Evolutionary conservation across 2,797 vertebrate species (phyloP).

Genomic region (Acridotheres tristis): DNA sequence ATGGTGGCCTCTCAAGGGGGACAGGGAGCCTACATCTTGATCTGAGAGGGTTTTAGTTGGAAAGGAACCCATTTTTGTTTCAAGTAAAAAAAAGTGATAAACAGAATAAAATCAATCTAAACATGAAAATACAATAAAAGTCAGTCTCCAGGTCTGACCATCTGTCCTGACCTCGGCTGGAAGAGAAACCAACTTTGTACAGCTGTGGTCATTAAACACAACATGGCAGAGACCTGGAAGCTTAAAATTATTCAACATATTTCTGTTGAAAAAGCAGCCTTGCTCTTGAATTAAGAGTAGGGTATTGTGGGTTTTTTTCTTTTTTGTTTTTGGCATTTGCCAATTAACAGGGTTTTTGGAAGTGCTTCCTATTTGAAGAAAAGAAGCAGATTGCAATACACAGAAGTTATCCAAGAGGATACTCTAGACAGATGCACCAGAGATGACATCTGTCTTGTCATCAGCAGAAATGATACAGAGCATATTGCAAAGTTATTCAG

Average conservation of each 20-base stretch:
- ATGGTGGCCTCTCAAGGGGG: not conserved
- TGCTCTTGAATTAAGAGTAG: not conserved
- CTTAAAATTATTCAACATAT: constrained; percentile 14
- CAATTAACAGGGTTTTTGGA: not conserved
- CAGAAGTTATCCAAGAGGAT: constrained; percentile 50
- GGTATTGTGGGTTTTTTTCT: not conserved
- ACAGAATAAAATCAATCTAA: constrained; percentile 67
- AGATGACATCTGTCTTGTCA: constrained; percentile 46
- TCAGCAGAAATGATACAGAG: constrained; percentile 68
- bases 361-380: not conserved
- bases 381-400: not conserved
- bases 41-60: not conserved
- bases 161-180: constrained; percentile 48
- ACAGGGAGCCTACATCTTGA: not conserved
- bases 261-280: not conserved
- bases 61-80: not conserved
- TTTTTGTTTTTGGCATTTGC: not conserved
- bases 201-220: constrained; percentile 61
- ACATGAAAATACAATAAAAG: constrained; percentile 56
- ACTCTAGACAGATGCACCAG: constrained; percentile 51
- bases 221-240: constrained; percentile 15
- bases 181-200: constrained; percentile 41
- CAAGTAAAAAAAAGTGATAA: constrained; percentile 51
- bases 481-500: constrained; percentile 62
- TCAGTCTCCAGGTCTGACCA: constrained; percentile 44